Evolutionary conservation across 2,888 invertebrate species (phyloP).

Genomic region (Drosophila affinis): DNA sequence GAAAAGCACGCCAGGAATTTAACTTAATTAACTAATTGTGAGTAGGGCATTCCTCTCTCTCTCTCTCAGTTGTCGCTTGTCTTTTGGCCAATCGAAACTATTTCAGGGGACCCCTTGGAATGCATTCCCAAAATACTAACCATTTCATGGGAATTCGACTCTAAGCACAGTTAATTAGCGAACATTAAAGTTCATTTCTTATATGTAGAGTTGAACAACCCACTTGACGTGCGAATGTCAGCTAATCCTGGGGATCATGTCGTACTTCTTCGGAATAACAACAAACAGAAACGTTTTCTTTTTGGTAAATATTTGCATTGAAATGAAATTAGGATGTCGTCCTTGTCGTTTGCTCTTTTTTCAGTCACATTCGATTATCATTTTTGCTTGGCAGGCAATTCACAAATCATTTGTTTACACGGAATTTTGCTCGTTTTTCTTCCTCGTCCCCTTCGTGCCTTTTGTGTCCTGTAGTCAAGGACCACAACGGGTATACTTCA

Average conservation of each 20-base stretch:
- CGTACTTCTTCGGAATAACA: constrained; percentile 1
- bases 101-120: not conserved
- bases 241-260: constrained; percentile 24
- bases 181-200: not conserved
- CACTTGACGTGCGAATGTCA: constrained; percentile 18
- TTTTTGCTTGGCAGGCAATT: constrained; percentile 42
- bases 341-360: not conserved
- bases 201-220: too few species aligned
- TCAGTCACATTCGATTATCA: constrained; percentile 25
- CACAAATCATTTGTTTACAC: constrained; percentile 57
- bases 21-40: constrained; percentile 71
- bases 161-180: not conserved
- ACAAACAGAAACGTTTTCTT: constrained; percentile 2
- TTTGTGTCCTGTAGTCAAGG: not conserved
- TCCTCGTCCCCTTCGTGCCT: not conserved
- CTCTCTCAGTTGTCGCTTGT: not conserved
- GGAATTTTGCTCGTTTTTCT: constrained; percentile 15
- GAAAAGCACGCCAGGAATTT: constrained; percentile 17
- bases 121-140: not conserved
- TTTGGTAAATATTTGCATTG: constrained; percentile 22
- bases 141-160: not conserved
- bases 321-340: constrained; percentile 22
- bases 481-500: not conserved
- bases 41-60: constrained; percentile 13
- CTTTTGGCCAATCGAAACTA: constrained; percentile 13